phyloP scores from a whole-genome alignment of 2,888 invertebrate species.

The Orchesellides sinensis region DNA sequence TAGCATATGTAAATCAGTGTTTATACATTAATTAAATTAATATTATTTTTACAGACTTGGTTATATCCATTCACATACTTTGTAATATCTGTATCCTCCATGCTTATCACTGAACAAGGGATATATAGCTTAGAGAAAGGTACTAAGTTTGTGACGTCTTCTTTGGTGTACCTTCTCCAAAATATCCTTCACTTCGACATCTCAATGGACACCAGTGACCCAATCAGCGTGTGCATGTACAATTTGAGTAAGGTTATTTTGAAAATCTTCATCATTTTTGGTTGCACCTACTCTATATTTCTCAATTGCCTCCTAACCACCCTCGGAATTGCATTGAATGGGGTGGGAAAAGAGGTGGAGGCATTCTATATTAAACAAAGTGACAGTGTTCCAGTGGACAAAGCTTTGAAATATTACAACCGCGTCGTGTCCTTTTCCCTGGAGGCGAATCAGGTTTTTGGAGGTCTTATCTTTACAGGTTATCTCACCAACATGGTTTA shows the following conservation, averaged over 20 bases:
- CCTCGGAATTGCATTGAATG: neutral
- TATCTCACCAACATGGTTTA: neutral
- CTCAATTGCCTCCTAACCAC: neutral
- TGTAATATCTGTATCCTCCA: neutral
- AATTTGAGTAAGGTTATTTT: too few species aligned
- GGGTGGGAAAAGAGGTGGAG: slow-evolving; percentile 8
- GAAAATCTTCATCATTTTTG: neutral
- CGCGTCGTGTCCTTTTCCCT: neutral
- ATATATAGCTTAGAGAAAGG: neutral
- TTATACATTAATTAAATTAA: neutral
- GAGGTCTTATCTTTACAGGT: neutral
- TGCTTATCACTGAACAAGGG: neutral
- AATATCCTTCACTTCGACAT: too few species aligned
- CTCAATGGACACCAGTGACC: too few species aligned
- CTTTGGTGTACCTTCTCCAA: neutral
- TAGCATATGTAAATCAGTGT: too few species aligned
- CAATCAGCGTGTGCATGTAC: too few species aligned
- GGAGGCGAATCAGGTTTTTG: neutral
- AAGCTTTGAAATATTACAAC: neutral
- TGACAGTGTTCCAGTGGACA: neutral
- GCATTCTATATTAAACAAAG: neutral
- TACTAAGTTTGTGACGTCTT: neutral
- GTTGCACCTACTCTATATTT: neutral
- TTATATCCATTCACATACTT: neutral
- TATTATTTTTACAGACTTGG: neutral